These are phyloP conservation scores for Chloroceryle amazona DNA, from an alignment of 2,797 vertebrate species.

Conservation along the genomic window DNA sequence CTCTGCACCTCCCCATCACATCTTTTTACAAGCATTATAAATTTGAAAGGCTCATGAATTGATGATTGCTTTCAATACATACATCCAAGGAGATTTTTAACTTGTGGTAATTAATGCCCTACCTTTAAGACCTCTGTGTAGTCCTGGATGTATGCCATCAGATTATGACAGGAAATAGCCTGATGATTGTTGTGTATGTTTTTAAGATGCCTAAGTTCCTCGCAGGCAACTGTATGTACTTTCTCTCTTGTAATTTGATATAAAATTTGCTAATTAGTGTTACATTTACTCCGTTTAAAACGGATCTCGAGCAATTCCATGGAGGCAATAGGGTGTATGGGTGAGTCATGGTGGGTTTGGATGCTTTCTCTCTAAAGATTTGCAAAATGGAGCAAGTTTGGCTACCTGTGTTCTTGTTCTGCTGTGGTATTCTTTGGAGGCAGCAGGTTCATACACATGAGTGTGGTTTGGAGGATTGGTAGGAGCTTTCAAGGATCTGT, in stretches of 20 bases:
- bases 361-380: neutral
- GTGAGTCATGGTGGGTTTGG: neutral
- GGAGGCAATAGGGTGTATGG: neutral
- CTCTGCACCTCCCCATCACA: neutral
- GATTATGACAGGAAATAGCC: neutral
- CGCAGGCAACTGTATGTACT: neutral
- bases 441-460: rapidly evolving
- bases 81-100: neutral
- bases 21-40: neutral
- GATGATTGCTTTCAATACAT: neutral
- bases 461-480: neutral
- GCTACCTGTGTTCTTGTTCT: neutral
- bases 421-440: neutral
- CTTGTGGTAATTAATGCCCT: neutral
- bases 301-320: neutral
- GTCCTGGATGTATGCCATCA: neutral
- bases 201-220: neutral
- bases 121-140: neutral
- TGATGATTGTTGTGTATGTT: neutral
- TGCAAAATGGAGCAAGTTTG: neutral
- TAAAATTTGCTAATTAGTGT: neutral
- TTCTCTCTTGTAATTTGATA: neutral
- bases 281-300: neutral
- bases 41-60: neutral
- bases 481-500: neutral